Conservation (phyloP, 2,888 invertebrate species). For the Drosophila acutilabella region DNA sequence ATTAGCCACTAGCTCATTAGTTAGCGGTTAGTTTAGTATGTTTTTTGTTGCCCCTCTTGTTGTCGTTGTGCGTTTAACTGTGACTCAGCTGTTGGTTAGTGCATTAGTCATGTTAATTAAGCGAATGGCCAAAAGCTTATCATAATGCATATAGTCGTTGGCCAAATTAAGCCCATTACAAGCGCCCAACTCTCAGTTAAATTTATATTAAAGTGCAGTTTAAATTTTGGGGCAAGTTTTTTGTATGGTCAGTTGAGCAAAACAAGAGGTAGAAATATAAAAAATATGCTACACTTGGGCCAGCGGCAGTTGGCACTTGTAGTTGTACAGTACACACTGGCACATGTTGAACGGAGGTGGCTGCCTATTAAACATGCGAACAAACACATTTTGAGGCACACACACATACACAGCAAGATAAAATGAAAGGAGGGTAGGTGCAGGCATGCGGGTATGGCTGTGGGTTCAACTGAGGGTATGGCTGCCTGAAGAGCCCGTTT, state of each 20-base stretch:
- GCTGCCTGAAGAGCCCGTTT: slow-evolving; percentile 18
- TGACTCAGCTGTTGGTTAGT: slow-evolving; percentile 59
- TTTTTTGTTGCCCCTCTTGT: slow-evolving; percentile 2
- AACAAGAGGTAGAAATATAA: slow-evolving; percentile 35
- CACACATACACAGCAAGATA: slow-evolving; percentile 42
- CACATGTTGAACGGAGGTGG: slow-evolving; percentile 13
- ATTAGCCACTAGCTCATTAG: slow-evolving; percentile 62
- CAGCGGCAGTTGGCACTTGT: slow-evolving; percentile 48
- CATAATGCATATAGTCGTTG: slow-evolving; percentile 45
- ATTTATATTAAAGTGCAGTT: slow-evolving; percentile 65
- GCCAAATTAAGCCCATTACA: slow-evolving; percentile 46
- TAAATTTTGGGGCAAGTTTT: slow-evolving; percentile 38
- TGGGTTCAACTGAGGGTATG: background rate
- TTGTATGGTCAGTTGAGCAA: background rate
- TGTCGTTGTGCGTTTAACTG: slow-evolving; percentile 16
- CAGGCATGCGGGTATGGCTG: slow-evolving; percentile 35
- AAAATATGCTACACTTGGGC: slow-evolving; percentile 62
- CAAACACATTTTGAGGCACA: slow-evolving; percentile 1
- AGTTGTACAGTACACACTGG: slow-evolving; percentile 27
- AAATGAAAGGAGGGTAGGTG: slow-evolving; percentile 47
- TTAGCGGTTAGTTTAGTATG: slow-evolving; percentile 43
- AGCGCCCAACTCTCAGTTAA: slow-evolving; percentile 33
- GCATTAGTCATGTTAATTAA: slow-evolving; percentile 75
- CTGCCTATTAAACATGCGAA: slow-evolving; percentile 48
- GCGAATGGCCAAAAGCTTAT: slow-evolving; percentile 48